Conservation (phyloP, 2,888 invertebrate genomes). For the Caenorhabditis sp. region DNA sequence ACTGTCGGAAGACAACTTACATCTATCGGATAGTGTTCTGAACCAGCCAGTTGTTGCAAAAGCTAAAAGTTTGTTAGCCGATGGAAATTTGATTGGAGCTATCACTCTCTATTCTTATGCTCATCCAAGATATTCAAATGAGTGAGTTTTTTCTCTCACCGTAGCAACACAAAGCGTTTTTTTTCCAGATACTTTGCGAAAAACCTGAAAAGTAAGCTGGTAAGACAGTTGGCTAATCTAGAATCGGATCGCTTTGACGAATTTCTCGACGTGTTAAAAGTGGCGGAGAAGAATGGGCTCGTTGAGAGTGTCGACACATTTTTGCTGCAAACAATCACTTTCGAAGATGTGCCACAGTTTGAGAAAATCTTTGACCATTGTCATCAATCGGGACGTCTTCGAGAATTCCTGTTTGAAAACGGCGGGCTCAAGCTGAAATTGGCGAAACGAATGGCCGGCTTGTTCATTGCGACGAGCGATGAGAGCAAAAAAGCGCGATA, state of each 20-base stretch:
- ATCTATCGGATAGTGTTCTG: slow-evolving; percentile 16
- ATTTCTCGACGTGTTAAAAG: slow-evolving; percentile 15
- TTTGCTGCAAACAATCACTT: slow-evolving; percentile 8
- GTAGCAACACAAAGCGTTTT: too few relatives aligned
- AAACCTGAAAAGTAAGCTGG: slow-evolving; percentile 14
- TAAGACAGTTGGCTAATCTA: slow-evolving; percentile 2
- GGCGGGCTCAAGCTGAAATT: slow-evolving; percentile 20
- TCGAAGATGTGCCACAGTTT: slow-evolving; percentile 2
- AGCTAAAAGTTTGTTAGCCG: slow-evolving; percentile 29
- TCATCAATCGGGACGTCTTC: slow-evolving; percentile 14
- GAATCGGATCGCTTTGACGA: slow-evolving; percentile 8
- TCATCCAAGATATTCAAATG: slow-evolving; percentile 32
- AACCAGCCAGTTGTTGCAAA: slow-evolving; percentile 22
- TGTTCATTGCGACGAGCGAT: slow-evolving; percentile 6
- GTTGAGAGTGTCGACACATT: slow-evolving; percentile 21
- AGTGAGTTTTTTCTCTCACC: slow-evolving; percentile 10
- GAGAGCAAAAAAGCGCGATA: slow-evolving; percentile 9
- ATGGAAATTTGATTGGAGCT: slow-evolving; percentile 28
- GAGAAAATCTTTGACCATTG: slow-evolving; percentile 25
- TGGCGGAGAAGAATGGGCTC: slow-evolving; percentile 26
- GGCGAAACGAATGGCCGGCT: slow-evolving; percentile 19
- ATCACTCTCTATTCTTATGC: slow-evolving; percentile 20
- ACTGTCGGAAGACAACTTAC: slow-evolving; percentile 15
- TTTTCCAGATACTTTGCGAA: slow-evolving; percentile 24
- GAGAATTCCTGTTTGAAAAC: slow-evolving; percentile 12